Percentiles rank a stretch among this genome's conserved stretches.
Conservation (phyloP, 2,888 invertebrate genomes). For the Lissonota sp. region DNA sequence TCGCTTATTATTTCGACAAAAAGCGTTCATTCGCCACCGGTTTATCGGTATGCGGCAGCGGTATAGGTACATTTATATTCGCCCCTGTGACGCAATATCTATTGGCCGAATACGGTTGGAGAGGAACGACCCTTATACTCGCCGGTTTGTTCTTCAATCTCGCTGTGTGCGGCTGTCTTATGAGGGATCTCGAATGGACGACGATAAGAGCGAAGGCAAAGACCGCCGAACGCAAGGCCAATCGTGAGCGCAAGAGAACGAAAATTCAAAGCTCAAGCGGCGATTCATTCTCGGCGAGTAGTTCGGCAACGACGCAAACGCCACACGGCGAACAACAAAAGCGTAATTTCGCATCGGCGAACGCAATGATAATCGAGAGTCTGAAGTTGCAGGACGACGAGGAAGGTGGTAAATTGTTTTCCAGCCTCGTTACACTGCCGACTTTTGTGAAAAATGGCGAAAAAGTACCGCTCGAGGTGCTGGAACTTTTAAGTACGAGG, state of each 20-base stretch:
- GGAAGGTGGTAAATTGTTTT: constrained; percentile 86
- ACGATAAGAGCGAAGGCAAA: constrained; percentile 87
- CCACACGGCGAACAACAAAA: constrained; percentile 80
- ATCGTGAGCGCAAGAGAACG: constrained; percentile 85
- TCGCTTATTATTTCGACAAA: constrained; percentile 95
- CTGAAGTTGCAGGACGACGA: constrained; percentile 77
- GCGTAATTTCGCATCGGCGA: constrained; percentile 77
- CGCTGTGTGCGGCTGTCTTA: constrained; percentile 92
- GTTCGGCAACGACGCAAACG: constrained; percentile 86
- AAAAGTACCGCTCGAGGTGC: constrained; percentile 90
- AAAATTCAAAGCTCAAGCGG: constrained; percentile 87
- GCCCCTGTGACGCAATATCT: constrained; percentile 91
- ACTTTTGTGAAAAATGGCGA: constrained; percentile 93
- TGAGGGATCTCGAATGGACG: constrained; percentile 91
- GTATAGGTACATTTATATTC: constrained; percentile 94
- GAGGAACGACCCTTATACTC: constrained; percentile 92
- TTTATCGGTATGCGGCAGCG: constrained; percentile 93
- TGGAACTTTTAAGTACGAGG: constrained; percentile 89
- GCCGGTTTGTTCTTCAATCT: constrained; percentile 93
- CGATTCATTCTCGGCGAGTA: constrained; percentile 89
- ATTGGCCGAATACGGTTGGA: constrained; percentile 92
- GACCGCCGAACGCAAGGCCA: constrained; percentile 87
- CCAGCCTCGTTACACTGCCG: constrained; percentile 93
- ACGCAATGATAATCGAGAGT: constrained; percentile 82
- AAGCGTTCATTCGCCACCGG: constrained; percentile 94